Percentiles rank a stretch among this genome's conserved stretches.
Conservation (phyloP, 1,140 invertebrate genomes). For the Rhynchophorus ferrugineus region DNA sequence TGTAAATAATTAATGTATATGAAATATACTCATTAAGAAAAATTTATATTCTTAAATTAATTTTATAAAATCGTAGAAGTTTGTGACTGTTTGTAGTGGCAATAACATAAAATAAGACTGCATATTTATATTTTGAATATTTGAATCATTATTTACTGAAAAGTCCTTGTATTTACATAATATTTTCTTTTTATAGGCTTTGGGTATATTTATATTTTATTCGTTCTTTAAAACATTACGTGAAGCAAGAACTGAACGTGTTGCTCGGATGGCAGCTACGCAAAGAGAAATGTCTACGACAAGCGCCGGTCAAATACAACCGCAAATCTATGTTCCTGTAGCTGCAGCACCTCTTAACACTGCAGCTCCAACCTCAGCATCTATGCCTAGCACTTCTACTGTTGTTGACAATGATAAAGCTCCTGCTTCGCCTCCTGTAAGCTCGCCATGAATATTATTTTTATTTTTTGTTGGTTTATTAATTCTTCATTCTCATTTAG, state of each 20-base stretch:
- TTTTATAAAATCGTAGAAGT: too few relatives aligned
- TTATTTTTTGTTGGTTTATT: too few relatives aligned
- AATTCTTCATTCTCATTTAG: too few relatives aligned
- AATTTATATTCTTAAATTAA: too few relatives aligned
- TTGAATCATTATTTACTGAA: too few relatives aligned
- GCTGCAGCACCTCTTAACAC: not conserved
- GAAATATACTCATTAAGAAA: too few relatives aligned
- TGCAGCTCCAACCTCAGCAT: not conserved
- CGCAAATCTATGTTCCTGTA: slow-evolving; percentile 1
- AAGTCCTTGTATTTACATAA: too few relatives aligned
- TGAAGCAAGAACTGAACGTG: slow-evolving; percentile 21
- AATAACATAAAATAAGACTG: too few relatives aligned
- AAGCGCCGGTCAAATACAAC: not conserved
- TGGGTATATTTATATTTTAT: slow-evolving; percentile 27
- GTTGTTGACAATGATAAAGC: not conserved
- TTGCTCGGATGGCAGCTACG: slow-evolving; percentile 22
- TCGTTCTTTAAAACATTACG: slow-evolving; percentile 26
- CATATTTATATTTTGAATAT: too few relatives aligned
- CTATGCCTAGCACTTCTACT: not conserved
- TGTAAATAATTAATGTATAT: too few relatives aligned
- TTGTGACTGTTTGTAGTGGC: too few relatives aligned
- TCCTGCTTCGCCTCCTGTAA: not conserved
- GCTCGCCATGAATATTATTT: not conserved
- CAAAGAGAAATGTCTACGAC: slow-evolving; percentile 21
- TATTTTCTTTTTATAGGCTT: slow-evolving; percentile 15